Conservation (phyloP, 2,113 vertebrate genomes). For the Mesitornis unicolor region DNA sequence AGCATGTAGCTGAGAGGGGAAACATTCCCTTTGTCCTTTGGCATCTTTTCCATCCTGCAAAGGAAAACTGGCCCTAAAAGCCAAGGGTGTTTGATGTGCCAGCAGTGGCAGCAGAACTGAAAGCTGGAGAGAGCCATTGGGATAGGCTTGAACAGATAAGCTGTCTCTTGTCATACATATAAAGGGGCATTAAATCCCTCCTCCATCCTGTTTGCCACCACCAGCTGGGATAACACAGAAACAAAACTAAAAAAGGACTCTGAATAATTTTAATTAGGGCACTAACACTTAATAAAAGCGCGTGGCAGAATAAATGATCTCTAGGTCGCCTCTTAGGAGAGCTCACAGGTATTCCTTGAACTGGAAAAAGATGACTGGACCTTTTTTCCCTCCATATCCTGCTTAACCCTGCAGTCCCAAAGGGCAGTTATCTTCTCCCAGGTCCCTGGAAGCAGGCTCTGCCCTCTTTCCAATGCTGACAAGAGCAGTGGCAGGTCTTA, state of each 20-base stretch:
- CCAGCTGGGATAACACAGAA: background rate
- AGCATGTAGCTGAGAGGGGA: background rate
- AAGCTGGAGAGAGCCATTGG: background rate
- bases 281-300: slow-evolving; percentile 10
- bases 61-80: background rate
- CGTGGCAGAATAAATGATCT: background rate
- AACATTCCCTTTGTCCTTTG: background rate
- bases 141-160: background rate
- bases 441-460: background rate
- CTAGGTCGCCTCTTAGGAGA: background rate
- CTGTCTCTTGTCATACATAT: background rate
- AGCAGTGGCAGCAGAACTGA: background rate
- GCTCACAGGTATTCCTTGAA: background rate
- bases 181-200: background rate
- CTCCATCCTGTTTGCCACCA: background rate
- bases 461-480: background rate
- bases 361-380: background rate
- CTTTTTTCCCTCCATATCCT: background rate
- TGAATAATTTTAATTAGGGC: slow-evolving; percentile 16
- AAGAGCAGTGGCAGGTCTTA: background rate
- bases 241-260: background rate
- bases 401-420: background rate
- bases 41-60: background rate
- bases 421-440: background rate
- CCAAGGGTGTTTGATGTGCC: background rate